Conservation (phyloP, 2,888 invertebrate species). For the Steinernema hermaphroditum region DNA sequence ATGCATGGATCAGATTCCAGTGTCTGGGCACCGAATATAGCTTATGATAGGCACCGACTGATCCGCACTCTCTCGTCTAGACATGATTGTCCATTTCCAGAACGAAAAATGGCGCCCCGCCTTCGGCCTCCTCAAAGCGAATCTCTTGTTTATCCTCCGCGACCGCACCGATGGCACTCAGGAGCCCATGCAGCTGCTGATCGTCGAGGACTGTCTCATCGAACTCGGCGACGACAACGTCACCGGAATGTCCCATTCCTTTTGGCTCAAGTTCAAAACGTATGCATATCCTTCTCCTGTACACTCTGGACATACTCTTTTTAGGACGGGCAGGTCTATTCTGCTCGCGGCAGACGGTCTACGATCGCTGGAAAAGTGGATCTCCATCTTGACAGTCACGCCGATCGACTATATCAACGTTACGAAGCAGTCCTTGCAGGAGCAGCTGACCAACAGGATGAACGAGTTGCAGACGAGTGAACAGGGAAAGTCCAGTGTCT, state of each 20-base stretch:
- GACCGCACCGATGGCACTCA: slow-evolving; percentile 47
- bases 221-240: slow-evolving; percentile 64
- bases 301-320: slow-evolving; percentile 33
- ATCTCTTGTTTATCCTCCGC: slow-evolving; percentile 61
- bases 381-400: slow-evolving; percentile 59
- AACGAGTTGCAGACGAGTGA: background rate
- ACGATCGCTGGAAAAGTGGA: slow-evolving; percentile 61
- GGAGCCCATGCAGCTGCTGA: slow-evolving; percentile 55
- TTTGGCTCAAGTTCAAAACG: slow-evolving; percentile 64
- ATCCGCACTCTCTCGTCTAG: too few species aligned
- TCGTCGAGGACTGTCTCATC: slow-evolving; percentile 65
- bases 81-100: too few species aligned
- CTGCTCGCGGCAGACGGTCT: slow-evolving; percentile 58
- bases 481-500: too few species aligned
- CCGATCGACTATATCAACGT: slow-evolving; percentile 64
- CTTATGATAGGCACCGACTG: too few species aligned
- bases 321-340: slow-evolving; percentile 54
- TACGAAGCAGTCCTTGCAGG: slow-evolving; percentile 56
- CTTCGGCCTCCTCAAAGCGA: slow-evolving; percentile 62
- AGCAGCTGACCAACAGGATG: slow-evolving; percentile 9
- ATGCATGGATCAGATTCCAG: too few species aligned
- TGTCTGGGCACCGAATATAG: too few species aligned
- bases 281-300: slow-evolving; percentile 3
- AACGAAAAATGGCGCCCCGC: slow-evolving; percentile 60
- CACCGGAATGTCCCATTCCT: slow-evolving; percentile 62